A percentile compares a stretch with the other conserved stretches of the same genome.
phyloP scores from a whole-genome alignment of 2,888 invertebrate species.

The Ferrisia virgata region DNA sequence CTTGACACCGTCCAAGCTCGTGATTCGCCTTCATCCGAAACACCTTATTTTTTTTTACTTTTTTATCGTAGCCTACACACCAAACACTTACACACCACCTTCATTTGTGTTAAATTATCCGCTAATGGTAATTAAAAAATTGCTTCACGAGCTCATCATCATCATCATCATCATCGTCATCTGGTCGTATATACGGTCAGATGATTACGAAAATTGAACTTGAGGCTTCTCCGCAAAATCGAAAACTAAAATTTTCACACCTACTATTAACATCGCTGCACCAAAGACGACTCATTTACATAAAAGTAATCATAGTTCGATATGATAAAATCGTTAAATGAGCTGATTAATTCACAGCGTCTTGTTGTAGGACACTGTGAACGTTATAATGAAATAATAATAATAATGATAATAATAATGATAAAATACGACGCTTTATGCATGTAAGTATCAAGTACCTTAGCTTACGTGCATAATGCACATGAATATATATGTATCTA shows the following conservation, averaged over 20 bases:
- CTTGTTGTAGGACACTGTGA: background rate
- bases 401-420: background rate
- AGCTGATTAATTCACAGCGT: background rate
- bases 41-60: background rate
- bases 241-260: background rate
- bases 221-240: background rate
- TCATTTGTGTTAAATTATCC: background rate
- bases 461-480: too few relatives aligned
- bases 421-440: background rate
- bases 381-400: background rate
- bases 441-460: too few relatives aligned
- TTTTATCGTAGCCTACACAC: too few relatives aligned
- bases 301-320: conserved; percentile 3
- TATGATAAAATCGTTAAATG: background rate
- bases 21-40: conserved; percentile 2
- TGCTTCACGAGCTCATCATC: background rate
- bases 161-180: too few relatives aligned
- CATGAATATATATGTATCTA: too few relatives aligned
- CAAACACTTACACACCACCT: background rate
- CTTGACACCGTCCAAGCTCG: conserved; percentile 21
- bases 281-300: background rate
- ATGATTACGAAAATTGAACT: background rate
- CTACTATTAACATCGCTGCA: background rate
- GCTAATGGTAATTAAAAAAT: background rate
- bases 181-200: background rate